Evolutionary conservation across 2,113 vertebrate species (phyloP).

Genomic region (Macrotis lagotis): DNA sequence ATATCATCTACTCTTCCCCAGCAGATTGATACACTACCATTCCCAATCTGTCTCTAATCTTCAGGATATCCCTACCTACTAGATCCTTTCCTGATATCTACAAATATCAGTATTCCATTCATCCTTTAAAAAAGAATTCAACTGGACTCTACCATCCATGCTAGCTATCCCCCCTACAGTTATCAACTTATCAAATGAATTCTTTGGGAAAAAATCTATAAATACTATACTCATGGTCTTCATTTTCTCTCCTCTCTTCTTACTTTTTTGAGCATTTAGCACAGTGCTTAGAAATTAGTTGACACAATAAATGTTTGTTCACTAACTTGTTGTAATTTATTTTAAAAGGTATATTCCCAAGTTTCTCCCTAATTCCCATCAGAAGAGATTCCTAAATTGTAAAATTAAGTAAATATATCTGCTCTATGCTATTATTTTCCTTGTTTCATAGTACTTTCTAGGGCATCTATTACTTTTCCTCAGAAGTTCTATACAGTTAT

Average conservation of each 20-base stretch:
- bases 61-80: not conserved
- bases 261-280: not conserved
- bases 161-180: not conserved
- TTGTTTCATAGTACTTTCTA: not conserved
- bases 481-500: not conserved
- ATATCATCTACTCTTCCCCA: not conserved
- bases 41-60: not conserved
- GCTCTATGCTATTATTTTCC: not conserved
- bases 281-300: not conserved
- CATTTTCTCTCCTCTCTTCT: not conserved
- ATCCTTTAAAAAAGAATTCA: not conserved
- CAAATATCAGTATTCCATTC: not conserved
- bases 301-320: conserved; percentile 18
- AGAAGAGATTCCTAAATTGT: conserved; percentile 23
- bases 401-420: not conserved
- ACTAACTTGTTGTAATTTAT: conserved; percentile 36
- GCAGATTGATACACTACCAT: not conserved
- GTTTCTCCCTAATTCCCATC: not conserved
- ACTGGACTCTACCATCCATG: not conserved
- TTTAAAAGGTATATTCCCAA: conserved; percentile 38
- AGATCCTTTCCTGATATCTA: not conserved
- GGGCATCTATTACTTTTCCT: not conserved
- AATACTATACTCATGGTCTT: not conserved
- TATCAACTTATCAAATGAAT: not conserved
- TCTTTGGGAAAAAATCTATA: not conserved